Evolutionary conservation across 2,797 vertebrate species (phyloP), one percentile per base, ranked within the genome.

Genomic region (Pelodytes ibericus): DNA sequence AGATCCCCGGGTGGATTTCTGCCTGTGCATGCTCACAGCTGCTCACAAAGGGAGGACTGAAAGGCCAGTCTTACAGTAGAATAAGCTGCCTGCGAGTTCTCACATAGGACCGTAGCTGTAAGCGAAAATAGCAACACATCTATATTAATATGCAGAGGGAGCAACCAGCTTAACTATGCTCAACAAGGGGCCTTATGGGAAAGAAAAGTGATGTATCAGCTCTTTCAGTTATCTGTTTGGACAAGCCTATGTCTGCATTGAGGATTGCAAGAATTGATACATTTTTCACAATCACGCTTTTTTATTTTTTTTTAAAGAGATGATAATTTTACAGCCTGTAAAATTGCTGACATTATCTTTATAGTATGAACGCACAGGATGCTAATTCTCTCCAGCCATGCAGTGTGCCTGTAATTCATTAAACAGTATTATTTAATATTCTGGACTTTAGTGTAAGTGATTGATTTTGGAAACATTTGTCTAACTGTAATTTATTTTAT

Each of bases 171-270:
- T 61, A 75, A 53, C 57, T 51, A 69, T 49, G 49, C 64, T 30
- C n/a, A 33, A 25, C 41, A 26, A 71, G 67, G 74, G 57, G 67
- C 41, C 30, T 30, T 33, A 70, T 62, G 66, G 58, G 31, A 63
- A 41, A 3, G 24, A 71, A 71, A 64, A 64, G 64, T 44, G 59
- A 51, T 53, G 59, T 16, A 57, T 71, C 74, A 71, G 67, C 74
- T 57, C 13, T 71, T 71, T 64, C 13, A 57, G 74, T 53, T 44
- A 71, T 69, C 74, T 76, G 74, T 77, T 71, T 47, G 62, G 47
- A 64, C 74, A 53, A 69, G 66, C 64, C 39, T 26, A 53, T 70
- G 53, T 69, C 65, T 39, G 47, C 15, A 36, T 62, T 20, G 64
- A 22, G 56, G 24, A 41, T 44, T 41, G 51, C 29, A 44, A 27